Base-by-base conservation (phyloP, 2,113 vertebrate genomes). In the Heliornis fulica region DNA sequence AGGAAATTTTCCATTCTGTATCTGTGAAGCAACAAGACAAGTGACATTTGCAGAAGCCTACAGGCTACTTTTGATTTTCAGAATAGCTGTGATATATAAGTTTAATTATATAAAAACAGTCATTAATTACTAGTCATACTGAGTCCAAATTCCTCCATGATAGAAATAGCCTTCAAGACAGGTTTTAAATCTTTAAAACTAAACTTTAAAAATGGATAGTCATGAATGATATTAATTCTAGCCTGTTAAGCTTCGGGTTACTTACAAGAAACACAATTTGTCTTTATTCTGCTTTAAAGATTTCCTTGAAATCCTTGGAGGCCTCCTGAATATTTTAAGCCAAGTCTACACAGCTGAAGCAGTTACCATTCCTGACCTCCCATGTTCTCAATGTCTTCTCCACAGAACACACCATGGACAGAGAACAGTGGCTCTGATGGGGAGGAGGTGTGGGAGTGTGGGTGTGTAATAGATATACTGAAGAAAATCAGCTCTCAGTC, bases 211-310 rank as follows among this genome's bases (percentile, higher is more conserved):
- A 92, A 90, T 36, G 17, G 40, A 70, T 74, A 83, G n/a, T 70
- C 59, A 80, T 1, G 15, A 71, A 88, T 61, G 16, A 45, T n/a
- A 92, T 65, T 51, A 93, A 92, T 85, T 83, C 70, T 83, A 21
- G 45, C 78, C 75, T 69, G 21, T 83, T 90, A 85, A 87, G 36
- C n/a, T 96, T 88, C 80, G 31, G 41, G 70, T 96, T 94, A 80
- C 75, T 86, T 85, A 87, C 13, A 85, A 86, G 59, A 90, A 95
- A 69, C 31, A 74, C 41, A 31, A 63, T 77, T 90, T 94, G 31
- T 88, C 92, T 88, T 77, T 70, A 88, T 94, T 88, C 43, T 94
- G 66, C 56, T 41, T 90, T 71, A 93, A 94, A 90, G 45, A 75
- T 74, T 63, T 78, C 56, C 34, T 32, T 76, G 45, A 95, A 93